These are phyloP conservation scores for Dipodomys spectabilis DNA, from an alignment of 2,113 vertebrate genomes.

Conservation along the genomic window DNA sequence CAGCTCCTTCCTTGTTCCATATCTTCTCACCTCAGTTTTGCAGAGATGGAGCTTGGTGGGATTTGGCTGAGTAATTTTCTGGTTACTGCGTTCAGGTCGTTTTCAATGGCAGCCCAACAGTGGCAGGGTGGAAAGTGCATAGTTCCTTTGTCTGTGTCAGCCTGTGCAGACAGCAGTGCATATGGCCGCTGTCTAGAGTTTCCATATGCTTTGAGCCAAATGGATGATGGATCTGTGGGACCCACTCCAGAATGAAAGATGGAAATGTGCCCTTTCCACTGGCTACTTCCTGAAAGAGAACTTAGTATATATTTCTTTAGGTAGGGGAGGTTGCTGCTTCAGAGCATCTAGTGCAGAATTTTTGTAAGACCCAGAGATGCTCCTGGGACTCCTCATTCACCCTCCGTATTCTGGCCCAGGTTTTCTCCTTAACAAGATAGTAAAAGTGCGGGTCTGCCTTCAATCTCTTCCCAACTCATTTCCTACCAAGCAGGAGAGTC, in stretches of 20 bases:
- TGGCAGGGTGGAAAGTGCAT: background rate
- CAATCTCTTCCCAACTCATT: background rate
- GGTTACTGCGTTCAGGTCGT: background rate
- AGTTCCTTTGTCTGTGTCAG: background rate
- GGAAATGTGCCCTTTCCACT: background rate
- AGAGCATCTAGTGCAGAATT: background rate
- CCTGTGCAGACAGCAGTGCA: background rate
- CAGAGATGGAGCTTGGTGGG: background rate
- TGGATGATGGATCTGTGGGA: background rate
- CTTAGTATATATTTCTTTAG: background rate
- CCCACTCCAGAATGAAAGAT: background rate
- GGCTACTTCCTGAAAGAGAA: background rate
- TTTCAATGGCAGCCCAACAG: background rate
- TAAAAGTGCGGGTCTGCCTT: background rate
- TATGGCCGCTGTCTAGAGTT: background rate
- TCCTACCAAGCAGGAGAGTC: constrained; percentile 11
- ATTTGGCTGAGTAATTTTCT: background rate
- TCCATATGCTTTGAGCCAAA: background rate
- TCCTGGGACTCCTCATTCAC: background rate
- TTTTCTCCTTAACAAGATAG: background rate
- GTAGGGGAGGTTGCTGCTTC: background rate
- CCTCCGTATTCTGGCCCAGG: background rate
- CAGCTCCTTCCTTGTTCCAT: no score
- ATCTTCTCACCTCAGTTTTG: background rate
- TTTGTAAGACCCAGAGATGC: background rate